These are phyloP conservation scores for Drosophila jambulina DNA, from an alignment of 1,140 invertebrate species.

Conservation along the genomic window DNA sequence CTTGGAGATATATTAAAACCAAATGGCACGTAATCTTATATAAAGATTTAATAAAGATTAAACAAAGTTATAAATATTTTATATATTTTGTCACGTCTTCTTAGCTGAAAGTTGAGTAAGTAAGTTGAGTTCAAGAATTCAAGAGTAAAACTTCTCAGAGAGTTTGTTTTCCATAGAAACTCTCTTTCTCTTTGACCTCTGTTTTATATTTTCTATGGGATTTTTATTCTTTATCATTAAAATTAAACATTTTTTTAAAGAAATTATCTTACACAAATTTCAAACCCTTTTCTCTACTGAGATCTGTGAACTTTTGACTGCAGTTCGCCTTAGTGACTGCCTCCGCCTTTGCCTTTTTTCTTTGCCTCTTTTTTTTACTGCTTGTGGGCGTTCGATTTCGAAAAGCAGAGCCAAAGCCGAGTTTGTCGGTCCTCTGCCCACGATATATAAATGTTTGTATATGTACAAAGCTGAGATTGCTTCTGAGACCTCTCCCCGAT, in stretches of 20 bases:
- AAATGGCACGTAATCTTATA: background rate
- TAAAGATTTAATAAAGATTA: background rate
- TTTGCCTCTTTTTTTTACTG: slow-evolving; percentile 29
- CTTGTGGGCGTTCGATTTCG: slow-evolving; percentile 70
- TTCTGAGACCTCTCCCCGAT: slow-evolving; percentile 51
- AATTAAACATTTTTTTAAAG: background rate
- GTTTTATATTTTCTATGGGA: background rate
- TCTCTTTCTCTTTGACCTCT: background rate
- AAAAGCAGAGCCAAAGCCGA: slow-evolving; percentile 53
- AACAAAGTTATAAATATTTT: background rate
- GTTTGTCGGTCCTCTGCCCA: slow-evolving; percentile 50
- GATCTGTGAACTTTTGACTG: slow-evolving; percentile 44
- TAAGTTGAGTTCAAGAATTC: background rate
- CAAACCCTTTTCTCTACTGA: background rate
- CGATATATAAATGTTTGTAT: slow-evolving; percentile 25
- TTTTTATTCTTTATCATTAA: background rate
- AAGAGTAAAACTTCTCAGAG: no score
- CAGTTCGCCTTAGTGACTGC: slow-evolving; percentile 8
- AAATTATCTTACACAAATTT: background rate
- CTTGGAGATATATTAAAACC: background rate
- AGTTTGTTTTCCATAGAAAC: background rate
- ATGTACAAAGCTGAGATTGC: slow-evolving; percentile 20
- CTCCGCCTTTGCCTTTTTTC: slow-evolving; percentile 27
- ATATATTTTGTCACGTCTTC: background rate
- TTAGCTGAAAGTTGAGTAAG: no score